Conservation (phyloP, 1,140 invertebrate genomes). For the Caerostris extrusa region DNA sequence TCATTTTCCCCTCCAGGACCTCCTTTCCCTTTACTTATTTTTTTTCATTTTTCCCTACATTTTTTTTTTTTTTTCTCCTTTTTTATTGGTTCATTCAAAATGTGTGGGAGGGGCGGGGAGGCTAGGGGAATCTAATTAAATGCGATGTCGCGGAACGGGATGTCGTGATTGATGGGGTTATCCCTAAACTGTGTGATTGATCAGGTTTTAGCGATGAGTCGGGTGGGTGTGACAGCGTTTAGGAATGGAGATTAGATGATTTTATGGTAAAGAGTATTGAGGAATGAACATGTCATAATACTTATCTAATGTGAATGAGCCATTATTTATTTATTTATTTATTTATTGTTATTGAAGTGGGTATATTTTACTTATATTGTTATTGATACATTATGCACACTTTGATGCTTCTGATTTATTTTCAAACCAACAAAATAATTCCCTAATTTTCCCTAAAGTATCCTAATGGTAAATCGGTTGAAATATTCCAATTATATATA, state of each 20-base stretch:
- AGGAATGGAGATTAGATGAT: not conserved
- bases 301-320: too few relatives aligned
- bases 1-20: slow-evolving; percentile 42
- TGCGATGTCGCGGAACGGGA: slow-evolving; percentile 63
- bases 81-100: slow-evolving; percentile 17
- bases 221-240: not conserved
- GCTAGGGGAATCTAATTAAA: slow-evolving; percentile 64
- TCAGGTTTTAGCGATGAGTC: not conserved
- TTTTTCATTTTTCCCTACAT: not conserved
- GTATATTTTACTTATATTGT: too few relatives aligned
- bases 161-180: slow-evolving; percentile 50
- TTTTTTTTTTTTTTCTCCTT: not conserved
- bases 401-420: too few relatives aligned
- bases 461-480: too few relatives aligned
- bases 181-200: slow-evolving; percentile 40
- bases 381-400: too few relatives aligned
- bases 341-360: too few relatives aligned
- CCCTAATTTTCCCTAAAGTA: too few relatives aligned
- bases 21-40: not conserved
- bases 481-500: too few relatives aligned
- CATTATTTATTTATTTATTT: too few relatives aligned
- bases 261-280: not conserved
- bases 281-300: too few relatives aligned
- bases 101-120: not conserved
- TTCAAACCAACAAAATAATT: too few relatives aligned